Percentiles rank a stretch among this genome's conserved stretches.
Conservation (phyloP, 2,888 invertebrate species). For the Scaptomyza cyrtandrae region DNA sequence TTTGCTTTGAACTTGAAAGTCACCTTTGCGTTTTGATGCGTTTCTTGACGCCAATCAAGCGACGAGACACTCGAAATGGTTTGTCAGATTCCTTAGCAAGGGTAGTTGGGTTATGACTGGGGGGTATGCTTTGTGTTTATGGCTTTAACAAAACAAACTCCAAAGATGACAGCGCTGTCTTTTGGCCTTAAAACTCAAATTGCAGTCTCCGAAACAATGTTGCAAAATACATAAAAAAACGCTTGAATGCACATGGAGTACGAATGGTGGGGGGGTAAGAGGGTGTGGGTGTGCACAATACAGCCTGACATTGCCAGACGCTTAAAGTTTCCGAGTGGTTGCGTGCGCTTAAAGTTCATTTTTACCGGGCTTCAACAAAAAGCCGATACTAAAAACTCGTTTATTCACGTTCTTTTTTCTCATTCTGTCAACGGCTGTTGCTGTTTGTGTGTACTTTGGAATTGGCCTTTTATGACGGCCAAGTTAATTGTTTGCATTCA, state of each 20-base stretch:
- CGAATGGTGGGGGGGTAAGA: neutral
- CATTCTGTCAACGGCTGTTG: slow-evolving; percentile 25
- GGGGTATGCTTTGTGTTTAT: slow-evolving; percentile 49
- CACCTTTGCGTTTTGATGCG: slow-evolving; percentile 69
- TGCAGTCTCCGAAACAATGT: slow-evolving; percentile 57
- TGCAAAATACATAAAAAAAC: slow-evolving; percentile 68
- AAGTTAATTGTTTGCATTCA: slow-evolving; percentile 70
- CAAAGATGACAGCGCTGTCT: slow-evolving; percentile 38
- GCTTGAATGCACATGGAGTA: slow-evolving; percentile 58
- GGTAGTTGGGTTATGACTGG: slow-evolving; percentile 6
- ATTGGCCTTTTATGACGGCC: slow-evolving; percentile 63
- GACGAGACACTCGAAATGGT: slow-evolving; percentile 24
- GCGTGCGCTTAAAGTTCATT: slow-evolving; percentile 62
- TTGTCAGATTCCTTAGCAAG: slow-evolving; percentile 1
- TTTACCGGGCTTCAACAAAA: slow-evolving; percentile 43
- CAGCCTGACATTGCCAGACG: slow-evolving; percentile 51
- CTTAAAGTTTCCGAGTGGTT: slow-evolving; percentile 69
- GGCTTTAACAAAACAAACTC: slow-evolving; percentile 59
- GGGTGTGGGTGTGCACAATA: neutral
- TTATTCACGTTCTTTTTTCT: slow-evolving; percentile 24
- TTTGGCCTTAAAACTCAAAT: slow-evolving; percentile 20
- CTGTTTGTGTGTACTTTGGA: slow-evolving; percentile 32
- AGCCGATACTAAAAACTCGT: slow-evolving; percentile 56
- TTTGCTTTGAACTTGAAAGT: slow-evolving; percentile 70
- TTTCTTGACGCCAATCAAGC: slow-evolving; percentile 76